These are phyloP conservation scores for Carollia perspicillata DNA, from an alignment of 2,113 vertebrate species.

Conservation along the genomic window DNA sequence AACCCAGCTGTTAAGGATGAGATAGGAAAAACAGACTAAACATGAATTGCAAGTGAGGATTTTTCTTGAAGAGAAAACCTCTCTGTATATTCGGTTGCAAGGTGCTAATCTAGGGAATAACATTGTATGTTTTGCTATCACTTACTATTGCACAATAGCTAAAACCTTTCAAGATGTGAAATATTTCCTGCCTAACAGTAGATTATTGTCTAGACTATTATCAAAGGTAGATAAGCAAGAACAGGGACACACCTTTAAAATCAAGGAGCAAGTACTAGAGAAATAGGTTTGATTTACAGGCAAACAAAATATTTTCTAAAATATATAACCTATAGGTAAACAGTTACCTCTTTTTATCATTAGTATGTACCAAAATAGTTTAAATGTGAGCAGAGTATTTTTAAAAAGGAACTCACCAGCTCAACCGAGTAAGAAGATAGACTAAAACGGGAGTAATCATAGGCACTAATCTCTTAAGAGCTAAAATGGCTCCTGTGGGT, in stretches of 20 bases:
- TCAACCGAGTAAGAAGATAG: slow-evolving; percentile 30
- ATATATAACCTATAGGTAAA: background rate
- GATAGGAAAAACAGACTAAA: slow-evolving; percentile 76
- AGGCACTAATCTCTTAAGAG: slow-evolving; percentile 65
- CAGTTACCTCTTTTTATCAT: no score
- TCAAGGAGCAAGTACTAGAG: slow-evolving; percentile 28
- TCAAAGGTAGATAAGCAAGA: slow-evolving; percentile 21
- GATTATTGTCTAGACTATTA: slow-evolving; percentile 44
- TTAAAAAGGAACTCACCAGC: background rate
- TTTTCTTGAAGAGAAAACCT: slow-evolving; percentile 73
- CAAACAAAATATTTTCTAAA: background rate
- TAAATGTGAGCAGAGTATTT: background rate
- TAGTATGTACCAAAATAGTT: background rate
- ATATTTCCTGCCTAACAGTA: slow-evolving; percentile 23
- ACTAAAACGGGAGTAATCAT: slow-evolving; percentile 29
- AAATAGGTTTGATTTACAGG: background rate
- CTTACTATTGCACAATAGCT: slow-evolving; percentile 12
- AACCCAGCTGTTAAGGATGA: slow-evolving; percentile 75
- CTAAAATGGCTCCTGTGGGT: slow-evolving; percentile 57
- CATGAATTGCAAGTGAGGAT: slow-evolving; percentile 71
- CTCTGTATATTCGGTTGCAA: slow-evolving; percentile 60
- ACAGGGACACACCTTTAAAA: background rate
- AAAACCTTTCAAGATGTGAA: slow-evolving; percentile 57
- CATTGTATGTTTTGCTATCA: slow-evolving; percentile 53
- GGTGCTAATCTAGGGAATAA: slow-evolving; percentile 58